A percentile compares a stretch with the other conserved stretches of the same genome.
These are phyloP conservation scores for Alces alces DNA, from an alignment of 2,113 vertebrate species.

Conservation along the genomic window DNA sequence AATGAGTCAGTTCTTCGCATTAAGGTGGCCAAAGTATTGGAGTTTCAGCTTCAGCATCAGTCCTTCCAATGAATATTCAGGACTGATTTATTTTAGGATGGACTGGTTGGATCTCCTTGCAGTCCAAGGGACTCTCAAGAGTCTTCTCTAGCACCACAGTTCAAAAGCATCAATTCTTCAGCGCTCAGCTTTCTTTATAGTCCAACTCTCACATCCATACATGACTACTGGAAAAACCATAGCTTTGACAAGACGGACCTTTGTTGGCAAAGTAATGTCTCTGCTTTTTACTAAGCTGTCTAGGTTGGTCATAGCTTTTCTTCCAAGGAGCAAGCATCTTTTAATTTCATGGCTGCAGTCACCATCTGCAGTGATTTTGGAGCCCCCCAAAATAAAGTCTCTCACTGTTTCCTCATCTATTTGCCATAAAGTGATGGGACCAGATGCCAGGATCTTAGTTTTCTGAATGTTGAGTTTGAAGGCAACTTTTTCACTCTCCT, in stretches of 20 bases:
- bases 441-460: neutral
- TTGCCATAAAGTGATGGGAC: neutral
- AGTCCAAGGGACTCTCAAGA: neutral
- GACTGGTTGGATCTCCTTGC: neutral
- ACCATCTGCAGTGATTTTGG: neutral
- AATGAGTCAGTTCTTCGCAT: neutral
- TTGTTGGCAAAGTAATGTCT: neutral
- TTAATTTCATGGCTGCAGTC: neutral
- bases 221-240: neutral
- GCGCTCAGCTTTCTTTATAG: neutral
- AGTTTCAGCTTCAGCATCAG: neutral
- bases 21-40: neutral
- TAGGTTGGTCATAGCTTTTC: neutral
- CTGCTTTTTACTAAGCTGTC: neutral
- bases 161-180: neutral
- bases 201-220: neutral
- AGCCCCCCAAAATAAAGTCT: neutral
- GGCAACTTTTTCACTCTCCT: neutral
- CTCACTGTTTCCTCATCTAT: neutral
- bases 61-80: neutral
- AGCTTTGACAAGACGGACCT: neutral
- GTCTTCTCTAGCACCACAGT: neutral
- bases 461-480: neutral
- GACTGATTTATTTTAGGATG: neutral
- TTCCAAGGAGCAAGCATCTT: neutral